phyloP scores from a whole-genome alignment of 1,140 invertebrate species.

The Musca domestica region DNA sequence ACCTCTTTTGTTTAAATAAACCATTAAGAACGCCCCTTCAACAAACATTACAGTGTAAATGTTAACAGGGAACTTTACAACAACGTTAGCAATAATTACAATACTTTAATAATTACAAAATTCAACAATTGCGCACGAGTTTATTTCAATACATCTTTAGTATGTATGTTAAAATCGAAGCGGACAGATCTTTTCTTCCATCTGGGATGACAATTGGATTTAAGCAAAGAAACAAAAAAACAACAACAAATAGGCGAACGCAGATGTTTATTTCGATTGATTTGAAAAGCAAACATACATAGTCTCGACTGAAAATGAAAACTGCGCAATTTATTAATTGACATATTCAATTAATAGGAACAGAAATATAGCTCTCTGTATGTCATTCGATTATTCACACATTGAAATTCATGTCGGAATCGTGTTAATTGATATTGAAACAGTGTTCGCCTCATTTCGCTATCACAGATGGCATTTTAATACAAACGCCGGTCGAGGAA shows the following conservation, averaged over 20 bases:
- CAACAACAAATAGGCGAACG: too few species aligned
- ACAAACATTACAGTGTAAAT: too few species aligned
- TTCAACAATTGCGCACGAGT: constrained; percentile 16
- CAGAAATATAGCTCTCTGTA: too few species aligned
- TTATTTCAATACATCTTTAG: background rate
- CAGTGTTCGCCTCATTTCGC: background rate
- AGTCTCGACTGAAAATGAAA: background rate
- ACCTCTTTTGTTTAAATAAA: too few species aligned
- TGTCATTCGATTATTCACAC: too few species aligned
- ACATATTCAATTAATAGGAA: constrained; percentile 1
- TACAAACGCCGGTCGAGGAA: too few species aligned
- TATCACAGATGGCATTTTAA: too few species aligned
- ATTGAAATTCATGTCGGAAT: background rate
- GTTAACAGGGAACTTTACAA: too few species aligned
- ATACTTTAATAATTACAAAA: constrained; percentile 4
- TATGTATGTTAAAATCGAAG: too few species aligned
- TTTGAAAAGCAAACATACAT: constrained; percentile 1
- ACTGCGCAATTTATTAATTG: constrained; percentile 9
- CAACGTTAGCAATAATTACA: too few species aligned
- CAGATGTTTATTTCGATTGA: background rate
- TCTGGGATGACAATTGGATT: background rate
- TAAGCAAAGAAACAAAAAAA: background rate
- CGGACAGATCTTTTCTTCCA: too few species aligned
- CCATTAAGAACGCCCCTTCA: too few species aligned
- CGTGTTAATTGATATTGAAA: constrained; percentile 7